Evolutionary conservation across 2,888 invertebrate species (phyloP), one percentile per base, ranked within the genome.

Genomic region (Eugnorisma glareosa): DNA sequence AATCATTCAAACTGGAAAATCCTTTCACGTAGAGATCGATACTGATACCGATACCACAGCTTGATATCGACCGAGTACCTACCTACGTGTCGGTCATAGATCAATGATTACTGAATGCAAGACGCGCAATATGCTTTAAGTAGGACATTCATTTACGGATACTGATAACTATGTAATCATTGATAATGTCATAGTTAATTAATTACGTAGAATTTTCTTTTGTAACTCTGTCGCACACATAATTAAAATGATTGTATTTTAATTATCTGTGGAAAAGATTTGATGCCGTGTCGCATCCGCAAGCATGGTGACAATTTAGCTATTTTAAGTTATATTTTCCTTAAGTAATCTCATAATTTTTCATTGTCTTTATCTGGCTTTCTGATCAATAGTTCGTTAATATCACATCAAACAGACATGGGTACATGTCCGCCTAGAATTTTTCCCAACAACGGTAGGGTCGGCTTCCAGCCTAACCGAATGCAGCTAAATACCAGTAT

Each of bases 1-100:
- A 75, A 85, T 71, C 37, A 70, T 70, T 69, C 57, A 68, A 35
- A 63, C 61, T 86, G 84, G 87, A 81, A 86, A 81, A 73, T 67
- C 87, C 81, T 84, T 73, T 77, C 77, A 72, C 48, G 78, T 66
- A 24, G n/a, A 59, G 73, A 79, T 78, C 45, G n/a, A 24, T 8
- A 24, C 61, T 61, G 83, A 72, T 69, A 83, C n/a, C 54, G 63
- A 83, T 85, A 82, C 69, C 57, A 15, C 48, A 28, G 24, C 8
- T 28, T 35, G 35, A 59, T 76, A 59, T 11, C 77, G 64, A 59
- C 35, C 48, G 57, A n/a, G 35, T 59, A 77, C 40, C 24, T 37
- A 45, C 31, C 24, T 40, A 69, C 80, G 64, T 37, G 37, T 13
- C 13, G 48, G 48, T 67, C 86, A 82, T 31, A 82, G 86, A 82